Evolutionary conservation across 2,888 invertebrate species (phyloP).

Genomic region (Odontothrips loti): DNA sequence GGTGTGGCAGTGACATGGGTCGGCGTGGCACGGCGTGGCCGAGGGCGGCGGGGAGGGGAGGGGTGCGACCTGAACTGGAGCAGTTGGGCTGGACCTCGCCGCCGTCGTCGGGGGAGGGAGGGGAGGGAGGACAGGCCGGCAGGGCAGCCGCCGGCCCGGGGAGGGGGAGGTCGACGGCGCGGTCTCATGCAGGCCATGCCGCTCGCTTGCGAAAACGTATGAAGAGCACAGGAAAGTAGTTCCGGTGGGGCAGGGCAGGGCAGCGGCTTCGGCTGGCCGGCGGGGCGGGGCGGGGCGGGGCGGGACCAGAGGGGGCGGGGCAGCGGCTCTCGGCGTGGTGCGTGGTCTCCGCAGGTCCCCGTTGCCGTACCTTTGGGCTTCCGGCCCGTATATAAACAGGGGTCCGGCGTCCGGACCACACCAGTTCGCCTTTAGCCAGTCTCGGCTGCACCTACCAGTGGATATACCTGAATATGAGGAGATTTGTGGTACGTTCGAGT

Average conservation of each 20-base stretch:
- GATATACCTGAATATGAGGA: constrained; percentile 5
- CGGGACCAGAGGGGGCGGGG: neutral
- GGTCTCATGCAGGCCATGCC: neutral
- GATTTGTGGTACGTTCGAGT: constrained; percentile 10
- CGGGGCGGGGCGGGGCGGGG: neutral
- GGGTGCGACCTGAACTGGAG: neutral
- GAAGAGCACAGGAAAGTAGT: constrained; percentile 24
- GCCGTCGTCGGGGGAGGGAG: neutral
- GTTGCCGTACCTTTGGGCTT: neutral
- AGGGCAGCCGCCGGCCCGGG: neutral
- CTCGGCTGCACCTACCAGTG: constrained; percentile 1
- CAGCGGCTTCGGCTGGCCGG: neutral
- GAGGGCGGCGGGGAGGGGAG: neutral
- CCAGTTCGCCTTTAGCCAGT: constrained; percentile 17
- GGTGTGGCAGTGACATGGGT: constrained; percentile 7
- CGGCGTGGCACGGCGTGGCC: neutral
- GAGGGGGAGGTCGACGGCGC: neutral
- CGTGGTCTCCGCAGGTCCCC: neutral
- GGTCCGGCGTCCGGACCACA: constrained; percentile 8
- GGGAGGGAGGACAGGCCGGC: neutral
- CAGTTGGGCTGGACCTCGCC: neutral
- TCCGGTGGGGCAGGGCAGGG: constrained; percentile 10
- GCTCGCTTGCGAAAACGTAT: constrained; percentile 20
- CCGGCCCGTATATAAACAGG: neutral
- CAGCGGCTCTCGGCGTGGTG: neutral